Percentiles rank a stretch among this genome's conserved stretches.
Conservation (phyloP, 2,888 invertebrate genomes). For the Agrypnus murinus region DNA sequence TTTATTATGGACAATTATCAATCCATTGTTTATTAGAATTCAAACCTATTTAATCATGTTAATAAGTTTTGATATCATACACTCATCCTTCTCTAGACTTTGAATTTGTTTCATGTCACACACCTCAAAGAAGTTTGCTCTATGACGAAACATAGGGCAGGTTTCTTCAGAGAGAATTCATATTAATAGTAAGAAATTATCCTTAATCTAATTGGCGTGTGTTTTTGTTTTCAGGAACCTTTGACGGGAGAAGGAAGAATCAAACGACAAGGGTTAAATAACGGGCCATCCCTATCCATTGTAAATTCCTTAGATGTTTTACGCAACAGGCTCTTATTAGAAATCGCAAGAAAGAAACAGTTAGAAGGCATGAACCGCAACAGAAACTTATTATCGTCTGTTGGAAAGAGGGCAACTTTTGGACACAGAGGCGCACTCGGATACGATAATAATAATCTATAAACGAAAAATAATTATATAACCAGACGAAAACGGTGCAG, state of each 20-base stretch:
- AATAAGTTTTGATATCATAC: too few species aligned
- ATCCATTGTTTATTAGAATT: too few species aligned
- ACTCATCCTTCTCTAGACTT: too few species aligned
- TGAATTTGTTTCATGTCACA: too few species aligned
- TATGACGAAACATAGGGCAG: too few species aligned
- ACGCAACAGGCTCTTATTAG: slow-evolving; percentile 85
- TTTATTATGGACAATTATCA: too few species aligned
- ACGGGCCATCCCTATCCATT: slow-evolving; percentile 85
- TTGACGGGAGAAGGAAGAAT: slow-evolving; percentile 41
- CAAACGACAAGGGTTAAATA: slow-evolving; percentile 50
- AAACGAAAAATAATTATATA: slow-evolving; percentile 53
- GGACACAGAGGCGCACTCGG: slow-evolving; percentile 54
- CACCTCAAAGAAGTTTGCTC: too few species aligned
- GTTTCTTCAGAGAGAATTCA: too few species aligned
- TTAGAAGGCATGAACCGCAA: slow-evolving; percentile 84
- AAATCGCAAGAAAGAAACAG: slow-evolving; percentile 88
- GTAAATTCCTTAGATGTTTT: slow-evolving; percentile 91
- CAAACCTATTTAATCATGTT: too few species aligned
- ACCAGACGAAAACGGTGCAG: slow-evolving; percentile 43
- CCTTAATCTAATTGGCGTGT: too few species aligned
- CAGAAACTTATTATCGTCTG: slow-evolving; percentile 82
- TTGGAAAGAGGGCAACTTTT: slow-evolving; percentile 80
- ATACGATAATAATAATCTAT: slow-evolving; percentile 60
- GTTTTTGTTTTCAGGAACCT: slow-evolving; percentile 41
- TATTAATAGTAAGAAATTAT: too few species aligned